These are phyloP conservation scores for Dendroctonus valens DNA, from an alignment of 1,140 invertebrate genomes.

Conservation along the genomic window DNA sequence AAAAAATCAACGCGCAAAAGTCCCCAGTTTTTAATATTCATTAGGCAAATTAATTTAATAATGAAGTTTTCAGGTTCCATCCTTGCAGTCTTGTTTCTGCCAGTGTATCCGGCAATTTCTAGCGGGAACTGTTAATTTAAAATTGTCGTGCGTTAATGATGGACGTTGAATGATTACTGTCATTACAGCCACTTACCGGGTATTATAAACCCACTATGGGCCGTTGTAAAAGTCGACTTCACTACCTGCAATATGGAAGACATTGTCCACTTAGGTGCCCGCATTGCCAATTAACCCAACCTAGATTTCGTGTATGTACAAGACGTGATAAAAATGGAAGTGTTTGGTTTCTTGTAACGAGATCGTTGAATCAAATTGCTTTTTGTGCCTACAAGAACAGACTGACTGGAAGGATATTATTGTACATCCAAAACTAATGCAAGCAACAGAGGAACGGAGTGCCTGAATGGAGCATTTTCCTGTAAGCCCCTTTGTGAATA, in stretches of 20 bases:
- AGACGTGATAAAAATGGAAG: constrained; percentile 4
- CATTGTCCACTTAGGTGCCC: constrained; percentile 18
- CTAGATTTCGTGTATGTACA: constrained; percentile 16
- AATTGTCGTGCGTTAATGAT: constrained; percentile 31
- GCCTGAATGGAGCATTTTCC: too few species aligned
- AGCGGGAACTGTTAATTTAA: constrained; percentile 25
- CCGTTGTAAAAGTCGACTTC: constrained; percentile 10
- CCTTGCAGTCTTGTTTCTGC: background rate
- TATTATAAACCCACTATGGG: constrained; percentile 19
- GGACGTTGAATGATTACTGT: constrained; percentile 27
- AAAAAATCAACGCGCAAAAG: background rate
- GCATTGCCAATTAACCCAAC: constrained; percentile 21
- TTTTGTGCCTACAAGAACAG: background rate
- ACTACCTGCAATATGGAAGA: constrained; percentile 25
- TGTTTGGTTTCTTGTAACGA: constrained; percentile 8
- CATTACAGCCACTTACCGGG: constrained; percentile 26
- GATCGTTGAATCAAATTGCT: background rate
- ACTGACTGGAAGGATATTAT: too few species aligned
- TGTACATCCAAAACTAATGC: too few species aligned
- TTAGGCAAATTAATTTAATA: background rate
- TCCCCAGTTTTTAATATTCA: background rate
- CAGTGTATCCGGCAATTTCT: background rate
- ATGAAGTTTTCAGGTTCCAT: background rate
- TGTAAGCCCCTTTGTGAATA: too few species aligned
- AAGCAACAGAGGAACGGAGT: too few species aligned